phyloP scores from a whole-genome alignment of 1,140 invertebrate species.

The Homarus americanus region DNA sequence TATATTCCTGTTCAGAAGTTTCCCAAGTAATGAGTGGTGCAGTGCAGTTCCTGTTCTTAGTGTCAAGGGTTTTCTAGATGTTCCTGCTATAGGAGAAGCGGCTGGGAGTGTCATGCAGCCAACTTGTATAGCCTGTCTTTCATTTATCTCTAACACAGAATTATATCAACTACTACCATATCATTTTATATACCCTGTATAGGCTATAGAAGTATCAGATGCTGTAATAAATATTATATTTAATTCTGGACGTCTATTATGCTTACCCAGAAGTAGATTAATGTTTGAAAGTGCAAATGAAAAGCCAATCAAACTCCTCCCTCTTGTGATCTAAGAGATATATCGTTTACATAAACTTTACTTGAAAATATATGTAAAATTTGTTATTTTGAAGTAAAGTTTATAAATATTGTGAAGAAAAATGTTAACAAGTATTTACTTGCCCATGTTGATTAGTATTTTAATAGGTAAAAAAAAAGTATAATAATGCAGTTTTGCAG shows the following conservation, averaged over 20 bases:
- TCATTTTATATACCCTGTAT: constrained; percentile 61
- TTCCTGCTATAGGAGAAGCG: constrained; percentile 29
- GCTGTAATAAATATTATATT: constrained; percentile 33
- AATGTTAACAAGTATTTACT: not conserved
- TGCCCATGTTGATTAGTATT: not conserved
- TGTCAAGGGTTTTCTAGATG: constrained; percentile 47
- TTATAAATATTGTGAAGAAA: not conserved
- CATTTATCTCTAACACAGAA: constrained; percentile 66
- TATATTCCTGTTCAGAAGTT: constrained; percentile 49
- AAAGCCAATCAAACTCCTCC: constrained; percentile 43
- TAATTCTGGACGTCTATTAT: constrained; percentile 23
- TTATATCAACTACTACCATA: constrained; percentile 67
- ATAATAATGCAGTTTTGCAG: not conserved
- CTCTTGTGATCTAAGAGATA: constrained; percentile 41
- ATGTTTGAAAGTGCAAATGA: constrained; percentile 6
- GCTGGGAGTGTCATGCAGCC: constrained; percentile 54
- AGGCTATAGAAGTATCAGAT: constrained; percentile 28
- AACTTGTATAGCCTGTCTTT: constrained; percentile 69
- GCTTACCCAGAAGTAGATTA: not conserved
- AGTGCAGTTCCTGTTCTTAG: constrained; percentile 61
- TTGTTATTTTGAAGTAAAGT: not conserved
- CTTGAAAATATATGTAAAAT: constrained; percentile 47
- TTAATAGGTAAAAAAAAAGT: not conserved
- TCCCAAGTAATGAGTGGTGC: constrained; percentile 59
- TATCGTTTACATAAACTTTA: constrained; percentile 46